Percentiles rank a stretch among this genome's conserved stretches.
These are phyloP conservation scores for Nycticorax nycticorax DNA, from an alignment of 2,113 vertebrate genomes.

Conservation along the genomic window DNA sequence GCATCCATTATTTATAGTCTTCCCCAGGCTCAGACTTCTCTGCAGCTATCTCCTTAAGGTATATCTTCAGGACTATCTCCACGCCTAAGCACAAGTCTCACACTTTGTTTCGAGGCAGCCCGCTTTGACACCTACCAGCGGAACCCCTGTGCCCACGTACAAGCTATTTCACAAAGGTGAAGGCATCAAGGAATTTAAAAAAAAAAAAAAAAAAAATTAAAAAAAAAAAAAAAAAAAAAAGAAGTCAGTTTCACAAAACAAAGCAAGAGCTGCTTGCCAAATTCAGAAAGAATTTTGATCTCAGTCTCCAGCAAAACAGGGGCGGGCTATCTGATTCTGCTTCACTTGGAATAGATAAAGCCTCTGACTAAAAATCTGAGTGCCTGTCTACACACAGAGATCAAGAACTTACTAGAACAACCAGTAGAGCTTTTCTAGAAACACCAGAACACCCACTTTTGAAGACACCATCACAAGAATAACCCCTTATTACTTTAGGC, in stretches of 20 bases:
- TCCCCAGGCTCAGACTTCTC: not conserved
- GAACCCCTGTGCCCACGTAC: not conserved
- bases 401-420: not conserved
- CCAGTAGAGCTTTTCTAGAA: not conserved
- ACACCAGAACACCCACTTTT: not conserved
- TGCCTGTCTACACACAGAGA: not conserved
- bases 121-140: not conserved
- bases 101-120: not conserved
- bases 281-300: not conserved
- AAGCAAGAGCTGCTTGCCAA: not conserved
- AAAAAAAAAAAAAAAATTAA: not conserved
- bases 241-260: not conserved
- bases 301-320: not conserved
- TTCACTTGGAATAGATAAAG: not conserved
- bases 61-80: not conserved
- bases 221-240: not conserved
- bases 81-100: not conserved
- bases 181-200: not conserved
- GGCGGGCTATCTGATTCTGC: not conserved
- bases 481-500: not conserved
- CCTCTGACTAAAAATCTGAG: not conserved
- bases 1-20: not conserved
- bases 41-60: not conserved
- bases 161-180: not conserved
- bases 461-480: not conserved